Evolutionary conservation across 2,113 vertebrate species (phyloP).

Genomic region (Ameiurus melas): DNA sequence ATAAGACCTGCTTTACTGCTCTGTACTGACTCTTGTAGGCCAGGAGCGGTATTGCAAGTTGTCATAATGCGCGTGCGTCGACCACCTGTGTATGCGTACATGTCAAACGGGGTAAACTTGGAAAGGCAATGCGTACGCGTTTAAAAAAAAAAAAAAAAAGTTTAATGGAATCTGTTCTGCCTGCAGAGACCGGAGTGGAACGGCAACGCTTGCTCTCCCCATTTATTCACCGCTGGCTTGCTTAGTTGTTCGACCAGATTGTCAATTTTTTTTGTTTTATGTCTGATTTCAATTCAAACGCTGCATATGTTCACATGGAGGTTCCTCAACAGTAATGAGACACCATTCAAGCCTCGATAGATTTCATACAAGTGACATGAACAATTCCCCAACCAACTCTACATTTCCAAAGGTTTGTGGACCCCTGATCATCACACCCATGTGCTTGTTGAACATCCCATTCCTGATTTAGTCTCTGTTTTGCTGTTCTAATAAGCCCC

Average conservation of each 20-base stretch:
- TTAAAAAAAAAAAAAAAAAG: too few relatives aligned
- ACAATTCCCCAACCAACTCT: neutral
- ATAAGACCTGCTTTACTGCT: too few relatives aligned
- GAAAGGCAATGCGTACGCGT: too few relatives aligned
- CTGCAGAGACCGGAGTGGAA: neutral
- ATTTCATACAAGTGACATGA: neutral
- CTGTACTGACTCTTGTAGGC: too few relatives aligned
- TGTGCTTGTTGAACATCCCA: too few relatives aligned
- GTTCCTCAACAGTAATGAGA: neutral
- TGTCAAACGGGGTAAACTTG: too few relatives aligned
- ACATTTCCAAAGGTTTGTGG: neutral
- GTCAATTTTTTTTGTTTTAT: neutral
- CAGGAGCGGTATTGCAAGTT: too few relatives aligned
- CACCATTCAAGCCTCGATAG: too few relatives aligned
- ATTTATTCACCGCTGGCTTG: neutral
- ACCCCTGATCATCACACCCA: neutral
- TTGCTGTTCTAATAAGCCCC: too few relatives aligned
- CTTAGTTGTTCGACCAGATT: neutral
- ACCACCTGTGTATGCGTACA: too few relatives aligned
- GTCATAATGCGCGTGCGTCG: too few relatives aligned
- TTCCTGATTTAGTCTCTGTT: too few relatives aligned
- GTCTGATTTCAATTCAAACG: neutral
- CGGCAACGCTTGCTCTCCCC: neutral
- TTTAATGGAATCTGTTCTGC: neutral
- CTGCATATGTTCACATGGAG: neutral